phyloP scores from a whole-genome alignment of 2,888 invertebrate genomes.

The Eudasyphora cyanicolor region DNA sequence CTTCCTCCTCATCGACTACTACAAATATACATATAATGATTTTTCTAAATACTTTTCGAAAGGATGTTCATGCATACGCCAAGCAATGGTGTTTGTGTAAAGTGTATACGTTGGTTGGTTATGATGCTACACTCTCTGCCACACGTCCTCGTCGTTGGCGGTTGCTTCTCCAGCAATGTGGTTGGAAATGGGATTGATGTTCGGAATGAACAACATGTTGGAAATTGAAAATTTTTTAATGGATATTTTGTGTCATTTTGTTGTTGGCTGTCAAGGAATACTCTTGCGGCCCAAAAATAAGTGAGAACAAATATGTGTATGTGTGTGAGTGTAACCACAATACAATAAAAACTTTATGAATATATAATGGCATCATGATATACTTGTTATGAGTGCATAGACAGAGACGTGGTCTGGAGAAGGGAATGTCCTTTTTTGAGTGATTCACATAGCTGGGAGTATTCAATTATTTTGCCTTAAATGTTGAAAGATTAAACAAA shows the following conservation, averaged over 20 bases:
- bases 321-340: not conserved
- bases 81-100: no score
- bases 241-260: slow-evolving; percentile 57
- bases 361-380: slow-evolving; percentile 15
- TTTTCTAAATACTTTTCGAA: not conserved
- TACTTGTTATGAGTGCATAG: not conserved
- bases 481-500: no score
- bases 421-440: no score
- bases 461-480: no score
- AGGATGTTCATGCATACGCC: not conserved
- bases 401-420: not conserved
- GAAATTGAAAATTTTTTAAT: slow-evolving; percentile 50
- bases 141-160: not conserved
- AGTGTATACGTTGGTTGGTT: not conserved
- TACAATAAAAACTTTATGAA: slow-evolving; percentile 28
- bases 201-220: not conserved
- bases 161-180: not conserved
- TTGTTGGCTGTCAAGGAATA: slow-evolving; percentile 10
- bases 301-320: not conserved
- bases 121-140: no score
- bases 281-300: not conserved
- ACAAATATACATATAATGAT: slow-evolving; percentile 18
- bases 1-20: not conserved
- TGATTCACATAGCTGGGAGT: no score
- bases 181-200: not conserved